Evolutionary conservation across 2,797 vertebrate genomes (phyloP).

Genomic region (Enoplosus armatus): DNA sequence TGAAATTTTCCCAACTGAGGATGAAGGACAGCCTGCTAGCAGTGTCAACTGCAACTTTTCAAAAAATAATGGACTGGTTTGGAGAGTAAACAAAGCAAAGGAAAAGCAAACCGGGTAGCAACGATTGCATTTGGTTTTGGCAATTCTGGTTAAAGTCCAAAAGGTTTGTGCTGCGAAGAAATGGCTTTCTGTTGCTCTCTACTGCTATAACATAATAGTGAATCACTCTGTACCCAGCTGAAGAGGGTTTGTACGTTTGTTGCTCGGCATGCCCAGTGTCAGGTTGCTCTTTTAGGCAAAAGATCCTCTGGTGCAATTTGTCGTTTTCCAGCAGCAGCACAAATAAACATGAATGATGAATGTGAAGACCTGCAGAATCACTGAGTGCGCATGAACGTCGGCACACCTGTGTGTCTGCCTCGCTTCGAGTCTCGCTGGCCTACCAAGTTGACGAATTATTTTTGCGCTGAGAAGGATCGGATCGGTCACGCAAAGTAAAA

Average conservation of each 20-base stretch:
- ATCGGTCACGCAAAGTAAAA: conserved; percentile 30
- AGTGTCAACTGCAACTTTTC: conserved; percentile 18
- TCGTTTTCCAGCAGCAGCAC: conserved; percentile 5
- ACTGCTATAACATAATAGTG: background rate
- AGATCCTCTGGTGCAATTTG: background rate
- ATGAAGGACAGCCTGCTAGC: conserved; percentile 44
- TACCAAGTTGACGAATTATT: conserved; percentile 54
- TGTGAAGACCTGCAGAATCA: conserved; percentile 21
- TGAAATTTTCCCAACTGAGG: conserved; percentile 50
- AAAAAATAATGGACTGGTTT: conserved; percentile 29
- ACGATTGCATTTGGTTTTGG: conserved; percentile 19
- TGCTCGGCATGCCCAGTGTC: background rate
- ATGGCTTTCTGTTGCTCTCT: background rate
- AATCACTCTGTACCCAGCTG: background rate
- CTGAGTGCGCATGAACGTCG: background rate
- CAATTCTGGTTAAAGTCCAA: background rate
- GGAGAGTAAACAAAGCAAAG: conserved; percentile 39
- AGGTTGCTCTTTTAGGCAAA: conserved; percentile 1
- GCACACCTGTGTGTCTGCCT: background rate
- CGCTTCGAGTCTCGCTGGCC: conserved; percentile 49
- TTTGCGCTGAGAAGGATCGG: conserved; percentile 27
- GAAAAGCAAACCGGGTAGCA: background rate
- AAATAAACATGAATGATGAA: background rate
- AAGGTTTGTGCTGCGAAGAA: background rate
- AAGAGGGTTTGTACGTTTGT: background rate